Evolutionary conservation across 2,797 vertebrate species (phyloP).

Genomic region (Coendou prehensilis): DNA sequence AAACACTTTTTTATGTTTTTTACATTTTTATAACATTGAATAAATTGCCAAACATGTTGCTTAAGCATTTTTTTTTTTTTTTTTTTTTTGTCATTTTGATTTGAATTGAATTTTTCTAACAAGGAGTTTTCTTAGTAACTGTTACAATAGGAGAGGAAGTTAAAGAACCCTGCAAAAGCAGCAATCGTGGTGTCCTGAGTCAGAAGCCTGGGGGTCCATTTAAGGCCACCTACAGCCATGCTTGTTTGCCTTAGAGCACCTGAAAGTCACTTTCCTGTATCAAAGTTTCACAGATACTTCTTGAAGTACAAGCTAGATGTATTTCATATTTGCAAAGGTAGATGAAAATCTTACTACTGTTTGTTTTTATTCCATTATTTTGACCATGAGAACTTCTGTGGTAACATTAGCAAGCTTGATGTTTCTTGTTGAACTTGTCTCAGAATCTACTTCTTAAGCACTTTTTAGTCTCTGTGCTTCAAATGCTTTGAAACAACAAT

Average conservation of each 20-base stretch:
- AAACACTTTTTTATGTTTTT: not conserved
- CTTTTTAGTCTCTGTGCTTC: slow-evolving; percentile 2
- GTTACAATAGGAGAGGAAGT: not conserved
- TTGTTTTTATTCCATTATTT: not conserved
- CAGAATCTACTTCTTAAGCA: not conserved
- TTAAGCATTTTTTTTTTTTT: not conserved
- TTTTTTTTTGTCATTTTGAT: slow-evolving; percentile 1
- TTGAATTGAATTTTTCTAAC: slow-evolving; percentile 36
- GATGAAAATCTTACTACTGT: not conserved
- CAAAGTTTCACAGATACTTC: not conserved
- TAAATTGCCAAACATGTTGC: slow-evolving; percentile 29
- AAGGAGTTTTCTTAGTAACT: not conserved
- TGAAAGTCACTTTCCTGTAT: not conserved
- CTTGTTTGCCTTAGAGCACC: not conserved
- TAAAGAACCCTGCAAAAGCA: not conserved
- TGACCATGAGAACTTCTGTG: not conserved
- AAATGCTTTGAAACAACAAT: slow-evolving; percentile 38
- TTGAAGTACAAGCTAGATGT: not conserved
- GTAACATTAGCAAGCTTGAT: not conserved
- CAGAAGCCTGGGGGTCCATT: not conserved
- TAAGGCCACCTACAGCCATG: not conserved
- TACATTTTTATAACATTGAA: not conserved
- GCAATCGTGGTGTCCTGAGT: not conserved
- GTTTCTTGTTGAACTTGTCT: not conserved
- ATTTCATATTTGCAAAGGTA: not conserved